A percentile compares a stretch with the other conserved stretches of the same genome.
phyloP scores from a whole-genome alignment of 2,113 vertebrate species.

The Formicarius rufipectus region DNA sequence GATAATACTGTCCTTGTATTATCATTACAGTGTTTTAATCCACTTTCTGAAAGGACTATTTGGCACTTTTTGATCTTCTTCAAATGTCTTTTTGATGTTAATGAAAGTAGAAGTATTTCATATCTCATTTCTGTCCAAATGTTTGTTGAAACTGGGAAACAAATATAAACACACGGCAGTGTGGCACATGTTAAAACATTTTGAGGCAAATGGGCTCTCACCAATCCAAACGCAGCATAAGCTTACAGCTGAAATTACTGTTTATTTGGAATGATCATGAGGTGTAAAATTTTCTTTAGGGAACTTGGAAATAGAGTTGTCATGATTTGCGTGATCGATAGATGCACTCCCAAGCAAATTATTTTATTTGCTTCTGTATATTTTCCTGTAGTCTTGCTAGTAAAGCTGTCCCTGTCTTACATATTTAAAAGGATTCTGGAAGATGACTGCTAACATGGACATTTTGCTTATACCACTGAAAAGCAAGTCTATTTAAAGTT shows the following conservation, averaged over 20 bases:
- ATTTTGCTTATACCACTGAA: conserved; percentile 61
- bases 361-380: conserved; percentile 70
- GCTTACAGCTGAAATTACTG: conserved; percentile 9
- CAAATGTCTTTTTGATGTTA: conserved; percentile 57
- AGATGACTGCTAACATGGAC: conserved; percentile 41
- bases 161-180: conserved; percentile 30
- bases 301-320: conserved; percentile 61
- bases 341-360: conserved; percentile 66
- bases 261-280: conserved; percentile 66
- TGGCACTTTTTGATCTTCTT: conserved; percentile 70
- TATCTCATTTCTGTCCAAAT: conserved; percentile 66
- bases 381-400: conserved; percentile 71
- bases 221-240: conserved; percentile 53
- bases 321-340: conserved; percentile 64
- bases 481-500: conserved; percentile 70
- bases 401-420: conserved; percentile 61
- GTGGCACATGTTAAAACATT: conserved; percentile 27
- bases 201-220: conserved; percentile 48
- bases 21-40: conserved; percentile 64
- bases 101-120: conserved; percentile 61
- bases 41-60: conserved; percentile 62
- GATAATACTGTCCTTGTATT: conserved; percentile 65
- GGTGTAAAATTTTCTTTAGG: conserved; percentile 71
- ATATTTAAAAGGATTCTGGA: conserved; percentile 65
- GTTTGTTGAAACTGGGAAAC: conserved; percentile 55